phyloP scores from a whole-genome alignment of 2,113 vertebrate genomes.

The Catharus fuscescens region DNA sequence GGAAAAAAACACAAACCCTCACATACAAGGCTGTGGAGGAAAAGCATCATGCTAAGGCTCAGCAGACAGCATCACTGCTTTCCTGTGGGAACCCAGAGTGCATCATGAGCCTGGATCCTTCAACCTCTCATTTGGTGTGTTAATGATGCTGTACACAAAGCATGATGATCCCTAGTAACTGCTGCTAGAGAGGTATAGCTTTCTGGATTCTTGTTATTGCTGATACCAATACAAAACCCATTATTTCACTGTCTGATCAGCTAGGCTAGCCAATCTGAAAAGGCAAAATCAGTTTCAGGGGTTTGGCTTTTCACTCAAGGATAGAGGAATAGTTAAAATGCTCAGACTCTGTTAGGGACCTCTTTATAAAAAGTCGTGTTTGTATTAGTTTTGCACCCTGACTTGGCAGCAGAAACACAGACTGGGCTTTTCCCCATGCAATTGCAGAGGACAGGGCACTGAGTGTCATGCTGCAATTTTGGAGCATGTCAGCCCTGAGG shows the following conservation, averaged over 20 bases:
- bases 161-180: background rate
- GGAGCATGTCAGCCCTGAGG: rapidly evolving
- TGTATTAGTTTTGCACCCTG: background rate
- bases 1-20: background rate
- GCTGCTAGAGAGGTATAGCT: background rate
- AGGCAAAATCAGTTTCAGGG: background rate
- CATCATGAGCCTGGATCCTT: background rate
- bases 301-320: background rate
- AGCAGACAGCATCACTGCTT: background rate
- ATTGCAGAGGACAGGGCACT: background rate
- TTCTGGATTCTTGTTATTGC: background rate
- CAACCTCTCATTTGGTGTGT: background rate
- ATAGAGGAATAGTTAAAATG: background rate
- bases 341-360: background rate
- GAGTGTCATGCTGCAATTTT: rapidly evolving
- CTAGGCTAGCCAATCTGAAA: background rate
- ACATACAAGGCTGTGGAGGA: background rate
- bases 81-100: background rate
- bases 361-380: background rate
- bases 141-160: background rate
- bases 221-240: background rate
- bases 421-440: background rate
- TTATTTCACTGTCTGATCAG: background rate
- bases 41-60: background rate
- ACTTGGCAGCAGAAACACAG: background rate